Evolutionary conservation across 2,113 vertebrate species (phyloP).

Genomic region (Myrmecophaga tridactyla): DNA sequence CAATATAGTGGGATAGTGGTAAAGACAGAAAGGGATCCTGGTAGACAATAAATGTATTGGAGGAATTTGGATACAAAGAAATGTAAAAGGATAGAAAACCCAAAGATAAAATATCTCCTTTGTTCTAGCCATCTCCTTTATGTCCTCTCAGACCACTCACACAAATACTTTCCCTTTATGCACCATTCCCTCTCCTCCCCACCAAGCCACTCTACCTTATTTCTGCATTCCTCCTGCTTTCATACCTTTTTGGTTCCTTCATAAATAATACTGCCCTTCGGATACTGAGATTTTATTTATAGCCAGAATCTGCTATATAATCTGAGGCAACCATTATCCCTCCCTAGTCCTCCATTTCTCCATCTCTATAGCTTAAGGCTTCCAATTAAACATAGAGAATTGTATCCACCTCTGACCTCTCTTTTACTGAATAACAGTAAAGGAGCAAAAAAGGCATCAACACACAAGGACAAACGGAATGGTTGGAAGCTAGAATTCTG

Average conservation of each 20-base stretch:
- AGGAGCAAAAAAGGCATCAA: not conserved
- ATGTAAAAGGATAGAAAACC: not conserved
- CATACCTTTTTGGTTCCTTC: not conserved
- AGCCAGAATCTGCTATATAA: not conserved
- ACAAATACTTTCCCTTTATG: not conserved
- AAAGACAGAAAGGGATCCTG: not conserved
- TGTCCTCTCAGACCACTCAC: not conserved
- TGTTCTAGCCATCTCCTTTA: not conserved
- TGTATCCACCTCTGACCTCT: not conserved
- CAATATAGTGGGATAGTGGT: not conserved
- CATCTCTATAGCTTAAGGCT: not conserved
- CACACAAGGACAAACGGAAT: not conserved
- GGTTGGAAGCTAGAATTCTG: not conserved
- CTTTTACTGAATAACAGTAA: not conserved
- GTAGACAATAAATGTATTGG: not conserved
- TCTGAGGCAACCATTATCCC: not conserved
- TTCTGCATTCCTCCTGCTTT: not conserved
- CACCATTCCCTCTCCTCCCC: no score
- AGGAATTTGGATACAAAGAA: no score
- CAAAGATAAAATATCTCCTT: not conserved
- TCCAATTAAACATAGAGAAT: not conserved
- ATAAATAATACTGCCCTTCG: not conserved
- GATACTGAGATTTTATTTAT: not conserved
- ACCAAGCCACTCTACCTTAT: not conserved
- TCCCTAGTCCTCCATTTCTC: not conserved